Evolutionary conservation across 2,113 vertebrate species (phyloP).

Genomic region (Poeciliopsis retropinna): DNA sequence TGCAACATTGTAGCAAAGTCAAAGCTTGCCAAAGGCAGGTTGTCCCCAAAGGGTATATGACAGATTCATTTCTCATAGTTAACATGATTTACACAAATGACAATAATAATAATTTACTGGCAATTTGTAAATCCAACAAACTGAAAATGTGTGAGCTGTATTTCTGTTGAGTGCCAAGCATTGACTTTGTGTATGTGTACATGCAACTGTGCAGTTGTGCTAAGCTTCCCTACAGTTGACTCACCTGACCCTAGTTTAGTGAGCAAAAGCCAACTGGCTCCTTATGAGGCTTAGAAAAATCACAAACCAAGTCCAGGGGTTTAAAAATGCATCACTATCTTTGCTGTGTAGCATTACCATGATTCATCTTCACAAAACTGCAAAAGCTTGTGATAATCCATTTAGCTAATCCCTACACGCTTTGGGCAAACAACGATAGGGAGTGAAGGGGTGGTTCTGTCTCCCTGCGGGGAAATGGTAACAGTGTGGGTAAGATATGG

Average conservation of each 20-base stretch:
- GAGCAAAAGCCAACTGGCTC: conserved; percentile 71
- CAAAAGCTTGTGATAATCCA: conserved; percentile 78
- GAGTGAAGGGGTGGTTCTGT: conserved; percentile 62
- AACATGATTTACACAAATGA: conserved; percentile 29
- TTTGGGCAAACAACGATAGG: conserved; percentile 70
- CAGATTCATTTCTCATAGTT: conserved; percentile 40
- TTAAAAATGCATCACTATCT: conserved; percentile 79
- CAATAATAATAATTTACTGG: conserved; percentile 25
- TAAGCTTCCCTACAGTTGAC: conserved; percentile 61
- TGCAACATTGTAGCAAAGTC: conserved; percentile 48
- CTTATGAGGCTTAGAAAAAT: conserved; percentile 69
- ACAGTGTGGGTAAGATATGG: conserved; percentile 49
- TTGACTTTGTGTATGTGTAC: conserved; percentile 10
- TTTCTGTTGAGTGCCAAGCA: background rate
- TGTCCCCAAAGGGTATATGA: conserved; percentile 51
- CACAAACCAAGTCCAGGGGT: conserved; percentile 77
- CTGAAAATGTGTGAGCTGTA: background rate
- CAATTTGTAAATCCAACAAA: conserved; percentile 13
- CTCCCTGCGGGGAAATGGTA: conserved; percentile 37
- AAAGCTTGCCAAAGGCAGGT: conserved; percentile 53
- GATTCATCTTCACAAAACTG: conserved; percentile 83
- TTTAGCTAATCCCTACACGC: conserved; percentile 78
- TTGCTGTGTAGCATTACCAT: conserved; percentile 78
- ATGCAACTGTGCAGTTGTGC: conserved; percentile 9
- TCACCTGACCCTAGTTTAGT: conserved; percentile 69